These are phyloP conservation scores for Grammomys surdaster DNA, from an alignment of 2,113 vertebrate genomes.

Conservation along the genomic window DNA sequence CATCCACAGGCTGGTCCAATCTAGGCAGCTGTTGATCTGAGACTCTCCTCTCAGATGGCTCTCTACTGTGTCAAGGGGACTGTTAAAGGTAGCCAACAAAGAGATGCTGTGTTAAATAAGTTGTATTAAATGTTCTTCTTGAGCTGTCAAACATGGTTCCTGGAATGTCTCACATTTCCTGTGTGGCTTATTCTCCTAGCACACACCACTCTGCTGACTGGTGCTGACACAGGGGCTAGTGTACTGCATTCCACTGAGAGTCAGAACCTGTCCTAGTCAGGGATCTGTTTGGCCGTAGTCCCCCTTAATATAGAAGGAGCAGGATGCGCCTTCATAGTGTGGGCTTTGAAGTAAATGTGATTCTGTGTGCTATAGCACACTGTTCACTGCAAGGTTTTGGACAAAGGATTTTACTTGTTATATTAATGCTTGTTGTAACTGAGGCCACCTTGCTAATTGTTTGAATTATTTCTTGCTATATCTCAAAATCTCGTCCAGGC, in stretches of 20 bases:
- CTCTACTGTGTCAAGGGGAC: not conserved
- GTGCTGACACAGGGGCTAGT: not conserved
- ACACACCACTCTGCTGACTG: too few species aligned
- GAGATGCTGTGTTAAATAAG: not conserved
- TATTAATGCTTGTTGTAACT: not conserved
- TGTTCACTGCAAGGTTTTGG: not conserved
- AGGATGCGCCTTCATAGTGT: not conserved
- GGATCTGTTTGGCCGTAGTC: not conserved
- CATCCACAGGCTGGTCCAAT: too few species aligned
- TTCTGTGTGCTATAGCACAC: not conserved
- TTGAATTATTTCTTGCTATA: not conserved
- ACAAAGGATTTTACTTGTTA: not conserved
- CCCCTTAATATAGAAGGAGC: not conserved
- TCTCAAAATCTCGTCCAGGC: not conserved
- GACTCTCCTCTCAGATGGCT: not conserved
- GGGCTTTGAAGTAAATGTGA: not conserved
- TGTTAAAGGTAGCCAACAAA: not conserved
- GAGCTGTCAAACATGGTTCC: not conserved
- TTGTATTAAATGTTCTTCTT: not conserved
- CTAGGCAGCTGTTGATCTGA: not conserved
- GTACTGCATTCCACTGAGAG: accelerated
- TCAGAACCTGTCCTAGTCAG: not conserved
- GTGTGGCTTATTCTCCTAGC: not conserved
- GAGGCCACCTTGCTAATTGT: not conserved
- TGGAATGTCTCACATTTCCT: not conserved